A percentile compares a stretch with the other conserved stretches of the same genome.
phyloP scores from a whole-genome alignment of 2,888 invertebrate genomes.

The Marasmarcha lunaedactyla region DNA sequence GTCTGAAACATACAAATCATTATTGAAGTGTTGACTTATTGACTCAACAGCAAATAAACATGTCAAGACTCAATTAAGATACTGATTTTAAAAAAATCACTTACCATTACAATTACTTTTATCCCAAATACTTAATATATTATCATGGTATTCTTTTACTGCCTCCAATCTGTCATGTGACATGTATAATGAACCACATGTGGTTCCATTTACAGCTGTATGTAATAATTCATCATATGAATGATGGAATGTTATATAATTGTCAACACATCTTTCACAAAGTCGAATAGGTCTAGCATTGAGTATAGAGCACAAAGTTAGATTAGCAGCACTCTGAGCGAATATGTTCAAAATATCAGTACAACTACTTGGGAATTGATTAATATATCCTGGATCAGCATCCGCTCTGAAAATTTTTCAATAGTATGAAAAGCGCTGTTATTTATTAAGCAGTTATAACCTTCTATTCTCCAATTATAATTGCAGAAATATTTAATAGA shows the following conservation, averaged over 20 bases:
- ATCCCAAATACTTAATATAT: conserved; percentile 68
- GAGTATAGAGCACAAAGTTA: conserved; percentile 71
- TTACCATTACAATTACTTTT: conserved; percentile 74
- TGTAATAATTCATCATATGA: conserved; percentile 63
- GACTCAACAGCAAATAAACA: not conserved
- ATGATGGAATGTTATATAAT: conserved; percentile 58
- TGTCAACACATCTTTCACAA: conserved; percentile 69
- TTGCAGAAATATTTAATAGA: too few species aligned
- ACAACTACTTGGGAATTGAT: conserved; percentile 29
- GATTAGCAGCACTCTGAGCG: conserved; percentile 66
- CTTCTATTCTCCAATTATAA: too few species aligned
- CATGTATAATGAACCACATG: conserved; percentile 70
- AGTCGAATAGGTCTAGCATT: conserved; percentile 72
- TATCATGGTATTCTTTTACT: conserved; percentile 66
- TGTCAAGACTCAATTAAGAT: too few species aligned
- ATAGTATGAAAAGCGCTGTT: not conserved
- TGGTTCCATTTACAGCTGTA: conserved; percentile 53
- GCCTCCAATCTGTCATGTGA: conserved; percentile 74
- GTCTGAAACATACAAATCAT: conserved; percentile 42
- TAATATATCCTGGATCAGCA: conserved; percentile 17
- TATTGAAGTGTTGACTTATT: conserved; percentile 2
- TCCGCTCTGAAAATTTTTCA: conserved; percentile 24
- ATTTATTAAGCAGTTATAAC: too few species aligned
- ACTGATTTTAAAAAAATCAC: too few species aligned
- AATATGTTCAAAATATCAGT: conserved; percentile 42